These are phyloP conservation scores for Sphaerophoria taeniata DNA, from an alignment of 2,888 invertebrate genomes.

Conservation along the genomic window DNA sequence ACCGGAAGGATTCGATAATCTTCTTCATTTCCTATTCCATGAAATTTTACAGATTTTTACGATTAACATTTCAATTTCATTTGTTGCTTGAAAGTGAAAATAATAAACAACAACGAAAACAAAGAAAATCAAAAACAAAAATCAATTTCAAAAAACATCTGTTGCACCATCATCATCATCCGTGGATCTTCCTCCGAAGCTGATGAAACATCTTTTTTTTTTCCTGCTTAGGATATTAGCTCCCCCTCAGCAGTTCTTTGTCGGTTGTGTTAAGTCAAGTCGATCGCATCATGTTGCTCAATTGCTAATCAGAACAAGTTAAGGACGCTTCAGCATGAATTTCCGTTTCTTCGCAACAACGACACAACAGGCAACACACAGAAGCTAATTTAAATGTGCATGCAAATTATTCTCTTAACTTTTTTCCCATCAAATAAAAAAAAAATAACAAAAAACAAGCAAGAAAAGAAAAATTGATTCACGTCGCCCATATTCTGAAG, in stretches of 20 bases:
- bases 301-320: conserved; percentile 69
- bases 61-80: conserved; percentile 18
- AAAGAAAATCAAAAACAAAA: not conserved
- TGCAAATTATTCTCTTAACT: conserved; percentile 54
- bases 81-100: conserved; percentile 3
- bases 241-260: not conserved
- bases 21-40: not conserved
- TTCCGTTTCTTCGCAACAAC: conserved; percentile 52
- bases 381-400: conserved; percentile 68
- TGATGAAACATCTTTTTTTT: conserved; percentile 5
- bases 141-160: conserved; percentile 50
- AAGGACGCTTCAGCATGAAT: conserved; percentile 63
- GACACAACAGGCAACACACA: conserved; percentile 30
- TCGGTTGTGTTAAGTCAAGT: not conserved
- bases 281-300: conserved; percentile 8
- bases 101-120: not conserved
- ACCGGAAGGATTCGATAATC: conserved; percentile 8
- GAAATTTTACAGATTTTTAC: not conserved
- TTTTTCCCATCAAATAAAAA: conserved; percentile 7
- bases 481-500: conserved; percentile 62
- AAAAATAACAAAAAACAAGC: not conserved
- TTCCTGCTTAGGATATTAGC: not conserved
- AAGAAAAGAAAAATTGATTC: conserved; percentile 60
- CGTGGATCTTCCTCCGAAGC: not conserved
- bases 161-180: conserved; percentile 38